Base-by-base conservation (phyloP, 2,113 vertebrate genomes). In the Penelope pileata region DNA sequence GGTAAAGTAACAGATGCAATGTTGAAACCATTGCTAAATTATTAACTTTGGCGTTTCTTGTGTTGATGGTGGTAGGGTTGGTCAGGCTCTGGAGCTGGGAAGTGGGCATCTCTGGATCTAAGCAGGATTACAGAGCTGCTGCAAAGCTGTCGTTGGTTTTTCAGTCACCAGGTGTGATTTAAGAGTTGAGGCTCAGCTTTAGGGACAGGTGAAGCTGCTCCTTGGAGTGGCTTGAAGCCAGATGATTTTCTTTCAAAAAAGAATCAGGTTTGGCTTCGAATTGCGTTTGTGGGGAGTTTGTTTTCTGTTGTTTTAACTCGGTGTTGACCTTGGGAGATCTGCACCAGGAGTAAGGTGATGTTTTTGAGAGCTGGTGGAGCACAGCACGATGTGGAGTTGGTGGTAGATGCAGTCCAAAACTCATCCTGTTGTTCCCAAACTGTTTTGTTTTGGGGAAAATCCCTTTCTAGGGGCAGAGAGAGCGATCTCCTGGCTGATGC, bases 1-100 rank as follows among this genome's bases (percentile, higher is more conserved):
- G 50, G 66, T 9, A 19, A 51, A 84, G 83, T 43, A 51, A 76
- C 83, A 86, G 79, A 83, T 72, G 82, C 83, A 73, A 64, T 93
- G 91, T 84, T 87, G 88, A 77, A 86, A 72, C 74, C 27, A 45
- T 50, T 60, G 94, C 68, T 95, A 21, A 95, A 91, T 91, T n/a
- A 93, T 96, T 96, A 95, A 93, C 92, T 29, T 36, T 13, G 67
- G 66, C 47, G n/a, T 82, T 42, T n/a, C 85, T 50, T 42, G 42
- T 32, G 23, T 29, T 5, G 2, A 15, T 0, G 17, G 70, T 32
- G 62, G 63, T 85, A 40, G 67, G 72, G 45, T 58, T 3, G 0
- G 51, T 40, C 16, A 0, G 66, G 90, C 36, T 54, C 32, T 1
- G 2, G 64, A 76, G 78, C 88, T 11, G 84, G 8, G 2, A n/a